These are phyloP conservation scores for Anolis carolinensis DNA, from an alignment of 2,113 vertebrate genomes.

Conservation along the genomic window DNA sequence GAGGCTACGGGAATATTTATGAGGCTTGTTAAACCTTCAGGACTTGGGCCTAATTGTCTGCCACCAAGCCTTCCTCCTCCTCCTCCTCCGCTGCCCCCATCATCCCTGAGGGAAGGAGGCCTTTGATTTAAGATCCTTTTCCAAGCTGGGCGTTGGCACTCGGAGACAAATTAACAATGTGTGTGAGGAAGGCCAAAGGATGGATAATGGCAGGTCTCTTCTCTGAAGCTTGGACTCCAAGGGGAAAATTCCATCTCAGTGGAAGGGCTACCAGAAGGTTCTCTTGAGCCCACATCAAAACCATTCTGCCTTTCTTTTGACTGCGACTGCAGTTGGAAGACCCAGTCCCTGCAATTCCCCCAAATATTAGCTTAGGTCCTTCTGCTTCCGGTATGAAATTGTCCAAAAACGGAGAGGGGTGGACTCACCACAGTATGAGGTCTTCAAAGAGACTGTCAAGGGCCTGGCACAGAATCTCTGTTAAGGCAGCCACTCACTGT, in stretches of 20 bases:
- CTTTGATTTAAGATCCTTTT: constrained; percentile 65
- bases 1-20: constrained; percentile 69
- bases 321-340: neutral
- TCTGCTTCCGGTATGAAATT: too few relatives aligned
- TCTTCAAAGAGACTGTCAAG: too few relatives aligned
- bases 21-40: constrained; percentile 71
- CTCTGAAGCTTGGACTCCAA: accelerated
- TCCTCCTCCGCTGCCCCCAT: neutral
- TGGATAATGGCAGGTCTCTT: constrained; percentile 52
- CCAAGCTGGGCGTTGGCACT: constrained; percentile 29
- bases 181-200: constrained; percentile 38
- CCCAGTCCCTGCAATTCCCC: neutral
- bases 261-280: neutral
- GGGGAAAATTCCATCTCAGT: neutral
- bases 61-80: constrained; percentile 26
- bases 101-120: constrained; percentile 54
- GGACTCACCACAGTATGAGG: too few relatives aligned
- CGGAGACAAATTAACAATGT: constrained; percentile 59
- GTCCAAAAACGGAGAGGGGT: too few relatives aligned
- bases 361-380: accelerated
- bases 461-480: too few relatives aligned
- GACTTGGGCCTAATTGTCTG: constrained; percentile 68
- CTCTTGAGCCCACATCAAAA: neutral
- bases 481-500: too few relatives aligned
- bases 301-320: neutral